Base-by-base conservation (phyloP, 2,797 vertebrate genomes). In the Oreochromis grahami region DNA sequence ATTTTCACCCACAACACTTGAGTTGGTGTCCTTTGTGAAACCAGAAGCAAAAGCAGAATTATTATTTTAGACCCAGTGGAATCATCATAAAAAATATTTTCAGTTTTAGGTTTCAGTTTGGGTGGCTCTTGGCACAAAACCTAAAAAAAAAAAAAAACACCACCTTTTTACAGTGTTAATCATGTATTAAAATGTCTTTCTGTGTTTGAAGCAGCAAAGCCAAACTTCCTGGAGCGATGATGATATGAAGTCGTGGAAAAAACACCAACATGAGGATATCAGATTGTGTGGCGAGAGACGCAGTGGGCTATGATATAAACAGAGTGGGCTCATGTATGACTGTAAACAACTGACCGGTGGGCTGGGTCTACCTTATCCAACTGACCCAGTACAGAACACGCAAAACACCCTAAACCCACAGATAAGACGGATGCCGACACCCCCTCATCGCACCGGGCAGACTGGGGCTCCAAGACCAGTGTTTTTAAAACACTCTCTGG, bases 341-440 rank as follows among this genome's bases (percentile, higher is more conserved):
- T 72, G 87, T 81, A 82, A 88, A 88, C 91, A 93, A 63, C 68
- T 82, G 82, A 81, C 21, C 32, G 38, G 24, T 63, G 90, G 85
- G 88, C 38, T 65, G 90, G 87, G 87, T 76, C 81, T 79, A 84
- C 63, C 91, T 94, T 94, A 95, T 95, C 94, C 89, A 70, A 76
- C 43, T 21, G 76, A 85, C 87, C 80, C 88, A 88, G 83, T 83
- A 76, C 82, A 86, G 76, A 82, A 88, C 86, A 38, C 81, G 87
- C 89, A 19, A 55, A 77, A 80, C 86, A 48, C 78, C 84, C 89
- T 78, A 79, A 14, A 78, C 78, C 74, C 86, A 7, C 87, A 82
- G 94, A 95, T 94, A 95, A 94, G 77, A 81, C 76, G 24, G 53
- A 79, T 29, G 43, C 76, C 15, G 68, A 72, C 68, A 48, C 38